phyloP scores from a whole-genome alignment of 1,140 invertebrate genomes.

The Brachionus angularis region DNA sequence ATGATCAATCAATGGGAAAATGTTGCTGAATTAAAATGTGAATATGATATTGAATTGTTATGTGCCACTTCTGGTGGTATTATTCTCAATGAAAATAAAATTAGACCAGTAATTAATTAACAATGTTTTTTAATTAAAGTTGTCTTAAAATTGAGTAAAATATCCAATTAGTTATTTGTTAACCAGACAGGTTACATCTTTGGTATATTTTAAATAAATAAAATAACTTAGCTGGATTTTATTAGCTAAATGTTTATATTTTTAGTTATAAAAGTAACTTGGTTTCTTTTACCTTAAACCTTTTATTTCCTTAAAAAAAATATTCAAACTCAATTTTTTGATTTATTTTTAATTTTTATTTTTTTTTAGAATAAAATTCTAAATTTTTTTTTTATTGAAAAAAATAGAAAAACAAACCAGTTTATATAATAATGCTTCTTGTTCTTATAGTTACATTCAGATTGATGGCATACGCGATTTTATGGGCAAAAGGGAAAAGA shows the following conservation, averaged over 20 bases:
- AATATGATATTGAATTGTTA: slow-evolving; percentile 31
- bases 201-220: no score
- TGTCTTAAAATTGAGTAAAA: no score
- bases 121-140: no score
- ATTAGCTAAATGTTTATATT: no score
- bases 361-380: no score
- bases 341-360: no score
- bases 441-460: slow-evolving; percentile 2
- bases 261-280: no score
- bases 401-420: slow-evolving; percentile 23
- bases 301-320: background rate
- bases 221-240: no score
- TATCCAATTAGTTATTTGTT: no score
- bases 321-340: background rate
- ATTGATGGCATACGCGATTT: background rate
- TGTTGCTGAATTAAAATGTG: slow-evolving; percentile 18
- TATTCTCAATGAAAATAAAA: background rate
- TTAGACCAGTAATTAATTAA: background rate
- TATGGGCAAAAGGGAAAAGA: slow-evolving; percentile 18
- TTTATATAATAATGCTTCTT: slow-evolving; percentile 11
- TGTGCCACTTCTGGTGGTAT: background rate
- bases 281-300: no score
- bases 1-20: slow-evolving; percentile 43
- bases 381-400: background rate
- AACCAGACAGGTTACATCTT: no score